Percentiles rank a stretch among this genome's conserved stretches.
phyloP scores from a whole-genome alignment of 2,888 invertebrate species.

The Acrocyrtus sp. region DNA sequence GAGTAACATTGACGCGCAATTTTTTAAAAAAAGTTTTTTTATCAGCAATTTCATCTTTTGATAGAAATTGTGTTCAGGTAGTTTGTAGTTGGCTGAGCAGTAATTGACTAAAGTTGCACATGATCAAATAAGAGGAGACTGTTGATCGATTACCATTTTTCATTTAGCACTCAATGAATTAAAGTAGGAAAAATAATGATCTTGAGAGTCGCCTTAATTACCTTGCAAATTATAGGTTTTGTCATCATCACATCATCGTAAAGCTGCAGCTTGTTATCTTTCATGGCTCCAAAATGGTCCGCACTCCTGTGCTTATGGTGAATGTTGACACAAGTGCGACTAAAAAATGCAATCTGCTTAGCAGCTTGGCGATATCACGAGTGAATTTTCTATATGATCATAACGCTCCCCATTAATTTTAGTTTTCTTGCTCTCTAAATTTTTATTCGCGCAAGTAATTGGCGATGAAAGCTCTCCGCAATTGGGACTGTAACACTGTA shows the following conservation, averaged over 20 bases:
- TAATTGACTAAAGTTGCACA: not conserved
- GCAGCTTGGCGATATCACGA: not conserved
- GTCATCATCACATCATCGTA: slow-evolving; percentile 20
- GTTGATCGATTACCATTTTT: slow-evolving; percentile 32
- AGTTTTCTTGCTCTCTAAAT: slow-evolving; percentile 4
- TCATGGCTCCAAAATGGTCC: slow-evolving; percentile 2
- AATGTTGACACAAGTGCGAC: not conserved
- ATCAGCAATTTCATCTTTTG: slow-evolving; percentile 10
- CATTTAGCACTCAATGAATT: slow-evolving; percentile 29
- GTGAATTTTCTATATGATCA: not conserved
- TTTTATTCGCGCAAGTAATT: slow-evolving; percentile 23
- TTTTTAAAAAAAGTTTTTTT: no score
- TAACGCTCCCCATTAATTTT: no score
- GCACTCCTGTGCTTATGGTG: no score
- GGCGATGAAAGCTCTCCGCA: slow-evolving; percentile 16
- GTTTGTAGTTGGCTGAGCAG: not conserved
- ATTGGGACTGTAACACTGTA: not conserved
- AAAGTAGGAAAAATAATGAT: slow-evolving; percentile 28
- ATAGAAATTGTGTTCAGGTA: no score
- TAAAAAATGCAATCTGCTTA: not conserved
- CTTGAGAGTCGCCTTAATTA: slow-evolving; percentile 40
- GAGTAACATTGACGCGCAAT: no score
- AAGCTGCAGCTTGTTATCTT: slow-evolving; percentile 25
- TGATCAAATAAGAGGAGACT: not conserved
- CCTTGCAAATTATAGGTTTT: slow-evolving; percentile 42